Evolutionary conservation across 1,140 invertebrate genomes (phyloP), one percentile per base, ranked within the genome.

Genomic region (Carposina sasakii): DNA sequence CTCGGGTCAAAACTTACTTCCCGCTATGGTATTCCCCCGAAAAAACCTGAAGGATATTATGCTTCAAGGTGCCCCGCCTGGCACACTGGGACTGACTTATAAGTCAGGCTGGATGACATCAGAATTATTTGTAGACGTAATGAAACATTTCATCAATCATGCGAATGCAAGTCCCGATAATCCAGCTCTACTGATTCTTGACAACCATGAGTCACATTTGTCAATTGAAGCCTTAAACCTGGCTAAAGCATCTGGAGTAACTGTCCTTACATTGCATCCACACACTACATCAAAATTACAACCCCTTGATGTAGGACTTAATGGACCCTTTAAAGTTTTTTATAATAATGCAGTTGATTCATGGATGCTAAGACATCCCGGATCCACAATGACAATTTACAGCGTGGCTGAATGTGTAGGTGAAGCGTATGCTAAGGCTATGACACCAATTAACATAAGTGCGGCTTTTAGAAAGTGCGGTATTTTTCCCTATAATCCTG

Each of bases 21-120:
- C 71, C 1, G 30, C 64, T 3, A 50, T 75, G 30, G 44, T 81
- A 9, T 81, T 78, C 43, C 71, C 70, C 5, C 49, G 73, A n/a
- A 71, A 67, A 41, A 58, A 74, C 31, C 71, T 65, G 20, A 75
- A 75, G 37, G 47, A 69, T 22, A 23, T 57, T 41, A 79, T 85
- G 76, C 13, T 71, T 4, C 60, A 54, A 36, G 60, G 52, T 49
- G 60, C 63, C 17, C 77, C 78, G 30, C 49, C 72, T 37, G 76
- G 74, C n/a, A 67, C 79, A 10, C 49, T 62, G 37, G 85, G 68
- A 17, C 70, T 67, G 12, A 64, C 70, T 13, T 34, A 57, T 20
- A 60, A 60, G 15, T 67, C 68, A 33, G 75, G 59, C 40, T 85
- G 77, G 60, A 69, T 85, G 70, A 86, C 66, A 46, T 60, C 55